These are phyloP conservation scores for Regulus satrapa DNA, from an alignment of 2,113 vertebrate genomes.

Conservation along the genomic window DNA sequence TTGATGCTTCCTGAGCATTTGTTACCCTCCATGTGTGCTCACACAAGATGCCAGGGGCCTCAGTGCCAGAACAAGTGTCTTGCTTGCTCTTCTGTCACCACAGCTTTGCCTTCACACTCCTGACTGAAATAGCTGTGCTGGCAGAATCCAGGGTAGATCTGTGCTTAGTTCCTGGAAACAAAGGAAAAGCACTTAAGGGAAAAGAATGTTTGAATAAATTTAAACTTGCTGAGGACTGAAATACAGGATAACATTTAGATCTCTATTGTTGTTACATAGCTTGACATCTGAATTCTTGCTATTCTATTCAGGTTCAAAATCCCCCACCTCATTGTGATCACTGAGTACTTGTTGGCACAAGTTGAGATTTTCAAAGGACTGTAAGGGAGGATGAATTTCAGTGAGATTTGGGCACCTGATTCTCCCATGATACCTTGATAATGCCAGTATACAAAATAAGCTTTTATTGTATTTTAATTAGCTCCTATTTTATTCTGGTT, in stretches of 20 bases:
- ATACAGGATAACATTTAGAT: constrained; percentile 13
- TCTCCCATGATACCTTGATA: neutral
- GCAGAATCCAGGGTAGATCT: neutral
- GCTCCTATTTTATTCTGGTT: neutral
- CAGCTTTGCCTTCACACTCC: constrained; percentile 18
- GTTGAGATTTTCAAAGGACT: neutral
- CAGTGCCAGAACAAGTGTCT: constrained; percentile 34
- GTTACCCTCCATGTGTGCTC: neutral
- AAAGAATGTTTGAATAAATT: constrained; percentile 36
- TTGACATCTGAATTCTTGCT: neutral
- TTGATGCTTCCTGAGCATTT: neutral
- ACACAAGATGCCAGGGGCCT: neutral
- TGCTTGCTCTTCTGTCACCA: constrained; percentile 43
- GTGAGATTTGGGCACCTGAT: neutral
- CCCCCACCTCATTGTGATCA: neutral
- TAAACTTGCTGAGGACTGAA: neutral
- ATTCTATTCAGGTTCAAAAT: constrained; percentile 1
- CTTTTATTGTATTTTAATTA: neutral
- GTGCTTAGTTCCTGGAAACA: constrained; percentile 27
- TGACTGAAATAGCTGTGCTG: constrained; percentile 45
- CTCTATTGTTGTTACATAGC: neutral
- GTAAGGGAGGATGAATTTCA: neutral
- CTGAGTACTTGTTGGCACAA: neutral
- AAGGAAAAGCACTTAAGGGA: constrained; percentile 40
- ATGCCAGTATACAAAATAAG: neutral